Evolutionary conservation across 2,113 vertebrate genomes (phyloP), one percentile per base, ranked within the genome.

Genomic region (Macquaria ambigua): DNA sequence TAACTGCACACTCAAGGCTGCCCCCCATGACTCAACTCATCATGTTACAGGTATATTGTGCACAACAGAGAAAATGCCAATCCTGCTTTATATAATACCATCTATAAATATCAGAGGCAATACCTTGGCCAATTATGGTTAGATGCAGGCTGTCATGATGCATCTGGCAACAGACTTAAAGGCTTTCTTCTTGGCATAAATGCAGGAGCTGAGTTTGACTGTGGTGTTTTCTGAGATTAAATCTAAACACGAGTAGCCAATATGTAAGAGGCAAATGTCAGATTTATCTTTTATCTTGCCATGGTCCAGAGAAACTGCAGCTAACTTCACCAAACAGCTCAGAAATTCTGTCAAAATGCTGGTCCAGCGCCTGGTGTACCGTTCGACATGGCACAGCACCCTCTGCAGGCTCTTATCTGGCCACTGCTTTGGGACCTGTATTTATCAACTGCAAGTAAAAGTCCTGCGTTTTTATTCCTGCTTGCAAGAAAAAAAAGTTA

Each of bases 1-100:
- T 94, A 94, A 94, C 89, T 84, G 88, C 91, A 90, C 80, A 87
- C 84, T 90, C 91, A 93, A 94, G 93, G 93, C 85, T 93, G 90
- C 28, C 77, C 86, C 85, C 81, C 58, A 76, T 43, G 67, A 87
- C 87, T 86, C 81, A 86, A 74, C 83, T 93, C 92, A 94, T 94
- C 94, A 77, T 91, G 77, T 94, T 93, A 93, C 94, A 92, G 90
- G 86, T 90, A 85, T 93, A 92, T 83, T 89, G 81, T 91, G 75
- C 75, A 77, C 90, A 85, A 83, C 87, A 83, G 89, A 84, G 81
- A 91, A 92, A 92, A 88, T 79, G 84, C 55, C 87, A 85, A 83
- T 87, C 87, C 69, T 72, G 76, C 75, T 94, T 90, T 85, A 90
- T 90, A 90, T 92, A 91, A 93, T 79, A 81, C 61, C 62, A 25